Conservation (phyloP, 2,888 invertebrate genomes). For the Alcis repandata region DNA sequence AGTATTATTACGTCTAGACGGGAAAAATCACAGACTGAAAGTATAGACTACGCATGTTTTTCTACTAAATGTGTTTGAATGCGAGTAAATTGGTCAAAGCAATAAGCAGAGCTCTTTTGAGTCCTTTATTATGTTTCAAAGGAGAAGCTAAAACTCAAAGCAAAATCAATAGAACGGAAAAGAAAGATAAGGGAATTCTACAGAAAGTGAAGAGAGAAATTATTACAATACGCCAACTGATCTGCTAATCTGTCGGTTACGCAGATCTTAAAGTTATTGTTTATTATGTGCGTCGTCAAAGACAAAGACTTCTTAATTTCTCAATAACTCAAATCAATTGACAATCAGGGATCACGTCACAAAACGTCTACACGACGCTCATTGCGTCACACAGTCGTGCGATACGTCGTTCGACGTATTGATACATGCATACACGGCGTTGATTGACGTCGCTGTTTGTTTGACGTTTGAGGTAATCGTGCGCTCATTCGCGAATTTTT, state of each 20-base stretch:
- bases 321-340: constrained; percentile 6
- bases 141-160: not conserved
- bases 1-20: constrained; percentile 22
- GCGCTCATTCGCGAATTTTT: not conserved
- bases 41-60: not conserved
- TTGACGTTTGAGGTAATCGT: not conserved
- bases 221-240: no score
- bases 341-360: constrained; percentile 6
- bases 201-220: no score
- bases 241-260: no score
- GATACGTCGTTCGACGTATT: constrained; percentile 4
- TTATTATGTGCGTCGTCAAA: no score
- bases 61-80: constrained; percentile 6
- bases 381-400: not conserved
- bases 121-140: not conserved
- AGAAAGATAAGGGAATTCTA: no score
- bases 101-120: not conserved
- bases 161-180: no score
- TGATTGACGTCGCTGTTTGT: constrained; percentile 5
- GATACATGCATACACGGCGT: not conserved
- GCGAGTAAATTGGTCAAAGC: constrained; percentile 19
- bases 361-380: not conserved
- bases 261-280: no score
- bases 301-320: not conserved
- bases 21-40: not conserved